These are phyloP conservation scores for Microdon myrmicae DNA, from an alignment of 2,888 invertebrate genomes.

Conservation along the genomic window DNA sequence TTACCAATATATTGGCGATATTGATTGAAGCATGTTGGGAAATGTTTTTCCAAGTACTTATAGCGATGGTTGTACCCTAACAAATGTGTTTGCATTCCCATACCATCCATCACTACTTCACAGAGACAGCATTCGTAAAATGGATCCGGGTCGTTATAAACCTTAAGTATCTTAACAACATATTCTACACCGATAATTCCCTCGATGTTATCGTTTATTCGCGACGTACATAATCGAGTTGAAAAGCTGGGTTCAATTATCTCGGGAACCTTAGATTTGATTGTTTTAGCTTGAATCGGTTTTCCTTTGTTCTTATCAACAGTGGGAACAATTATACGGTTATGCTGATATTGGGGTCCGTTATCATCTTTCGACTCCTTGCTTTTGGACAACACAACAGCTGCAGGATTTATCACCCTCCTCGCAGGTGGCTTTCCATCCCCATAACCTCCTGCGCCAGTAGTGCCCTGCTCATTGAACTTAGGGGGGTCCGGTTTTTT, in stretches of 20 bases:
- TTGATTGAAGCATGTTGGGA: conserved; percentile 72
- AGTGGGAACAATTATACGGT: conserved; percentile 54
- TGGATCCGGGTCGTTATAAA: conserved; percentile 73
- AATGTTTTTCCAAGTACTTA: conserved; percentile 74
- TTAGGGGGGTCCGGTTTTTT: conserved; percentile 6
- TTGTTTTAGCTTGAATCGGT: background rate
- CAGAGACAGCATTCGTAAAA: conserved; percentile 81
- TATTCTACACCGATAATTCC: conserved; percentile 79
- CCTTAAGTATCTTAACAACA: conserved; percentile 77
- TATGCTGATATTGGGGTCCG: conserved; percentile 49
- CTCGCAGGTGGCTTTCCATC: conserved; percentile 1
- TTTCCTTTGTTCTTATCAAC: conserved; percentile 34
- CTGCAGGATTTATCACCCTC: conserved; percentile 33
- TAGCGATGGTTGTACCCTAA: conserved; percentile 80
- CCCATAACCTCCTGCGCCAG: conserved; percentile 31
- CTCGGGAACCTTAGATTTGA: background rate
- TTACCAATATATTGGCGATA: conserved; percentile 72
- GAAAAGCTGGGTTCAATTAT: conserved; percentile 46
- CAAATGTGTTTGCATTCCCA: conserved; percentile 81
- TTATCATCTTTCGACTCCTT: conserved; percentile 3
- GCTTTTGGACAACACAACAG: conserved; percentile 23
- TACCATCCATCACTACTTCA: conserved; percentile 78
- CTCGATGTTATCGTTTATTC: conserved; percentile 51
- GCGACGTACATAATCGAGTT: conserved; percentile 47
- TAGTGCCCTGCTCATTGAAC: conserved; percentile 29